phyloP scores from a whole-genome alignment of 2,888 invertebrate species.

The Blastobasis lacticolella region DNA sequence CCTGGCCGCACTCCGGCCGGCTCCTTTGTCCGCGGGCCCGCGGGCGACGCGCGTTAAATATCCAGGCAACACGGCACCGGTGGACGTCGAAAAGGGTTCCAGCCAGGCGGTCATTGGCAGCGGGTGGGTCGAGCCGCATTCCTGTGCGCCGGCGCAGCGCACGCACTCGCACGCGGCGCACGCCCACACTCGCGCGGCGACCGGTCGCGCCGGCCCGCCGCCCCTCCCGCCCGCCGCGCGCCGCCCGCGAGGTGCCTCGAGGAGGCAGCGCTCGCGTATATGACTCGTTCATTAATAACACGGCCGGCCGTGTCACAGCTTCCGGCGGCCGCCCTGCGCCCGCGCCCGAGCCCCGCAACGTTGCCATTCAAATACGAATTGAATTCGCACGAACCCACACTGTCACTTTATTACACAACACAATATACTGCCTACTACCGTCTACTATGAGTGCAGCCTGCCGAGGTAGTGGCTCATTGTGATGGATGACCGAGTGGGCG shows the following conservation, averaged over 20 bases:
- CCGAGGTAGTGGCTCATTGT: too few relatives aligned
- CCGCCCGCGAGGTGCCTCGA: conserved; percentile 13
- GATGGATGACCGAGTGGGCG: too few relatives aligned
- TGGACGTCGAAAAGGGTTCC: conserved; percentile 62
- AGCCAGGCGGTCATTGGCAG: conserved; percentile 70
- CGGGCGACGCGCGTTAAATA: conserved; percentile 38
- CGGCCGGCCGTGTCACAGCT: conserved; percentile 56
- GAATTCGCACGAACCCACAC: conserved; percentile 47
- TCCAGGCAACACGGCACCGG: conserved; percentile 55
- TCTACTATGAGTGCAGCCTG: too few relatives aligned
- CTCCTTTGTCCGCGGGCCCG: conserved; percentile 31
- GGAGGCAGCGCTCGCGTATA: conserved; percentile 34
- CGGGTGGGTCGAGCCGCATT: conserved; percentile 68
- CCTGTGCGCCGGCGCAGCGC: conserved; percentile 63
- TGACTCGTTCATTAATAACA: conserved; percentile 63
- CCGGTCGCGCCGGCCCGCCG: conserved; percentile 22
- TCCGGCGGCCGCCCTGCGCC: conserved; percentile 44
- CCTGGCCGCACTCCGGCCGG: neutral
- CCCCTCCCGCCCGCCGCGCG: conserved; percentile 19
- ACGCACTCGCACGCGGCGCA: conserved; percentile 44
- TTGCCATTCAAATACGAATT: conserved; percentile 56
- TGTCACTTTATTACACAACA: conserved; percentile 34
- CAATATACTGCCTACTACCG: conserved; percentile 9
- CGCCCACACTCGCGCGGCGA: conserved; percentile 48
- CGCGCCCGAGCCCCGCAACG: conserved; percentile 33